Conservation (phyloP, 1,140 invertebrate species). For the Pseudomyrmex sp. region DNA sequence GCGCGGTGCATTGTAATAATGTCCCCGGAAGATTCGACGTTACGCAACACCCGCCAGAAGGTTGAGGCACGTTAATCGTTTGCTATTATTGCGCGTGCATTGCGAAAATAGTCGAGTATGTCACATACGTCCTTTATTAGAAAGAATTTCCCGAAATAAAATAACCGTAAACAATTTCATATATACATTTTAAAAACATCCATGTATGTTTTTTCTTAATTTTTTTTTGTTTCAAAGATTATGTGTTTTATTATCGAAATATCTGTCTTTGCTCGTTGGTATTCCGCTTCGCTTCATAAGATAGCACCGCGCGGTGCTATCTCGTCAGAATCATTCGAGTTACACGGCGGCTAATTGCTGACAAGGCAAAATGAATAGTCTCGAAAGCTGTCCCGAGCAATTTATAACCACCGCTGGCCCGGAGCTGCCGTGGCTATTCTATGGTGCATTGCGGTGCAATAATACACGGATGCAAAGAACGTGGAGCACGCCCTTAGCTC, state of each 20-base stretch:
- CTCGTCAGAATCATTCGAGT: constrained; percentile 47
- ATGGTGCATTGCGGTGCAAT: constrained; percentile 38
- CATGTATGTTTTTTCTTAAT: background rate
- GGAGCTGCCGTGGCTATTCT: constrained; percentile 33
- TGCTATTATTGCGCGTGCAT: background rate
- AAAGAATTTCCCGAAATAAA: too few relatives aligned
- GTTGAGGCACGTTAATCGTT: constrained; percentile 24
- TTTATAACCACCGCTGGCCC: constrained; percentile 44
- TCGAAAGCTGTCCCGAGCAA: constrained; percentile 43
- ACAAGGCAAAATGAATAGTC: constrained; percentile 53
- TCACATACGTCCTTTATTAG: too few relatives aligned
- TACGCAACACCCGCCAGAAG: background rate
- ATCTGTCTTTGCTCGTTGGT: background rate
- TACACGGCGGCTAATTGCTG: constrained; percentile 43
- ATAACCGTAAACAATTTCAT: too few relatives aligned
- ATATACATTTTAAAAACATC: background rate
- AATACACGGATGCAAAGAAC: constrained; percentile 51
- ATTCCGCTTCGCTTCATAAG: background rate
- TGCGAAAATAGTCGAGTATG: background rate
- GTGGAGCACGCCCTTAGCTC: constrained; percentile 46
- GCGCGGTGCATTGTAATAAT: constrained; percentile 11
- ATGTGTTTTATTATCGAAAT: constrained; percentile 6
- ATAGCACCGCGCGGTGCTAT: background rate
- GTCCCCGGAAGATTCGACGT: constrained; percentile 17
- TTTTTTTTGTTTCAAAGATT: constrained; percentile 1